Base-by-base conservation (phyloP, 2,797 vertebrate genomes). In the Phataginus tetradactyla region DNA sequence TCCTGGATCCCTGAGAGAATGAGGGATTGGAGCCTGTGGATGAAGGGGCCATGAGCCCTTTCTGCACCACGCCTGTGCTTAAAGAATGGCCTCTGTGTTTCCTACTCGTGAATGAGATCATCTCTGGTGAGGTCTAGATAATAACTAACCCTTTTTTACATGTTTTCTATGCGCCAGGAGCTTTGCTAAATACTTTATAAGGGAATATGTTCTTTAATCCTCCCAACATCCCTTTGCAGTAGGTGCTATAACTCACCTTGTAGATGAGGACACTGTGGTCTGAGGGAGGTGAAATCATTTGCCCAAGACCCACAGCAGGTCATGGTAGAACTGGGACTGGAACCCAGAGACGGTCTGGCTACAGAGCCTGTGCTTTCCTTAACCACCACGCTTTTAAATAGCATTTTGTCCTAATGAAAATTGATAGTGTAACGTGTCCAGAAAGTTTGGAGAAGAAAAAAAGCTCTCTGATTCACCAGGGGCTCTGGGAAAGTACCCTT, bases 301-400 rank as follows among this genome's bases (percentile, higher is more conserved):
- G 75, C 29, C 69, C 18, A 57, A 71, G 34, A 86, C 29, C 18
- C 4, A 39, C 25, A 93, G 71, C 79, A 51, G 77, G 55, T 74
- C 21, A 21, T 49, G 32, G 55, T 45, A 42, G 84, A 72, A 49
- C 17, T 80, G 66, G 78, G 63, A 83, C 86, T 78, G 88, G 86
- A 96, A 69, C 86, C 86, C 64, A 87, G 94, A 96, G 93, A 96
- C 61, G 39, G 57, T 72, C 86, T 81, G 53, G n/a, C 59, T 11
- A 11, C 61, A 53, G 49, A n/a, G 61, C 57, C 61, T 45, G 84
- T 42, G 72, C 66, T 85, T 92, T 63, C 32, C 4, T 4, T 61
- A 71, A 71, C 89, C 83, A 53, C 79, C 34, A n/a, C 0, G 0
- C 86, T 91, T 96, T 89, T 72, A 95, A 92, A 91, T n/a, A 59